These are phyloP conservation scores for Triplophysa tibetana DNA, from an alignment of 2,113 vertebrate genomes.

Conservation along the genomic window DNA sequence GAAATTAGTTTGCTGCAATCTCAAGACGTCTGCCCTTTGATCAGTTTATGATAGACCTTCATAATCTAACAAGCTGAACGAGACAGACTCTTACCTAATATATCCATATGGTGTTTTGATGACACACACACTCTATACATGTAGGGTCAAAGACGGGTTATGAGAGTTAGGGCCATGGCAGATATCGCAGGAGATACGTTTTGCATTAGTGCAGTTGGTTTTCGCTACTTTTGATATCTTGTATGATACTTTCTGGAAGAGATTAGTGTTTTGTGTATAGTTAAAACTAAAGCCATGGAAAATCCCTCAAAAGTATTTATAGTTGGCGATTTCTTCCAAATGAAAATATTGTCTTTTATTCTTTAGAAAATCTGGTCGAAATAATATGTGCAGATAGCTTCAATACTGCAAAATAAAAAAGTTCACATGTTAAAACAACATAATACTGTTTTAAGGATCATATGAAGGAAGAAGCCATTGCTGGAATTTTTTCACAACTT, in stretches of 20 bases:
- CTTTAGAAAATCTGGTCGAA: too few relatives aligned
- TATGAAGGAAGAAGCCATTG: too few relatives aligned
- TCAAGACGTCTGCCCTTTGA: slow-evolving; percentile 1
- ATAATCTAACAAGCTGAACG: not conserved
- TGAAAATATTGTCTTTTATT: too few relatives aligned
- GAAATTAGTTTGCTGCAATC: not conserved
- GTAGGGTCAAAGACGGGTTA: not conserved
- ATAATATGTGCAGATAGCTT: too few relatives aligned
- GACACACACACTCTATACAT: slow-evolving; percentile 1
- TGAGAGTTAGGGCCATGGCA: not conserved
- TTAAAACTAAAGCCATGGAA: too few relatives aligned
- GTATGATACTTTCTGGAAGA: not conserved
- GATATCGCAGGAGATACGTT: slow-evolving; percentile 15
- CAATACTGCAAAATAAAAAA: too few relatives aligned
- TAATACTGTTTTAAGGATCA: too few relatives aligned
- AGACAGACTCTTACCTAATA: not conserved
- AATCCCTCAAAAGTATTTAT: too few relatives aligned
- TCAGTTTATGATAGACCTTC: not conserved
- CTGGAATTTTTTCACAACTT: too few relatives aligned
- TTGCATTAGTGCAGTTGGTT: too few relatives aligned
- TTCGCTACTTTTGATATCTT: not conserved
- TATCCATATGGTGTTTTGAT: slow-evolving; percentile 8
- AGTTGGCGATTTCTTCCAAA: too few relatives aligned
- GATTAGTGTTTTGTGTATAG: not conserved
- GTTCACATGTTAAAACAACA: too few relatives aligned